Evolutionary conservation across 2,113 vertebrate genomes (phyloP).

Genomic region (Chloroceryle aenea): DNA sequence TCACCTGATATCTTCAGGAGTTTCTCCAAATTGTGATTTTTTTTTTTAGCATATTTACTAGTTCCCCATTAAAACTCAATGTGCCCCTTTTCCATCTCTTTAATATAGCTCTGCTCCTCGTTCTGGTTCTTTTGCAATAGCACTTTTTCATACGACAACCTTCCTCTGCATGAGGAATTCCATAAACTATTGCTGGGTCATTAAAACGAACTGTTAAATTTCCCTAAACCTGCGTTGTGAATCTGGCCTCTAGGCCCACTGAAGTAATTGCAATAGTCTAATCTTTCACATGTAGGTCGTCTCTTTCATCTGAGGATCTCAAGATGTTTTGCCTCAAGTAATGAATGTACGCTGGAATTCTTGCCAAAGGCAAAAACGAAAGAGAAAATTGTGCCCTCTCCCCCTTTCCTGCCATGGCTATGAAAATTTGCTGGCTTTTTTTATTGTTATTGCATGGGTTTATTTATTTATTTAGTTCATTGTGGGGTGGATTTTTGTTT

Average conservation of each 20-base stretch:
- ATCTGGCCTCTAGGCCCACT: not conserved
- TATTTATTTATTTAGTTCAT: not conserved
- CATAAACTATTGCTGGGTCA: not conserved
- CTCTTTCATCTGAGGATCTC: conserved; percentile 33
- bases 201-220: conserved; percentile 23
- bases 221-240: not conserved
- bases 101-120: not conserved
- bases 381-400: not conserved
- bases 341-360: not conserved
- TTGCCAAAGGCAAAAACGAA: conserved; percentile 4
- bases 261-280: not conserved
- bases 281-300: not conserved
- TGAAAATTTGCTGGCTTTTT: not conserved
- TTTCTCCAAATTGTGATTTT: not conserved
- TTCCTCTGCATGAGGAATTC: not conserved
- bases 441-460: not conserved
- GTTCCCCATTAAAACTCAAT: not conserved
- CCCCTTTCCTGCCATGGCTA: not conserved
- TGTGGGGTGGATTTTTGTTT: not conserved
- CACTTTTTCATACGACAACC: not conserved
- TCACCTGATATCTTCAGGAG: not conserved
- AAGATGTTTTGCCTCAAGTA: conserved; percentile 13
- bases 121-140: not conserved
- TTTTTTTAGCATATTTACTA: not conserved
- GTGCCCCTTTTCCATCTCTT: not conserved